These are phyloP conservation scores for Caerostris extrusa DNA, from an alignment of 1,140 invertebrate genomes.

Conservation along the genomic window DNA sequence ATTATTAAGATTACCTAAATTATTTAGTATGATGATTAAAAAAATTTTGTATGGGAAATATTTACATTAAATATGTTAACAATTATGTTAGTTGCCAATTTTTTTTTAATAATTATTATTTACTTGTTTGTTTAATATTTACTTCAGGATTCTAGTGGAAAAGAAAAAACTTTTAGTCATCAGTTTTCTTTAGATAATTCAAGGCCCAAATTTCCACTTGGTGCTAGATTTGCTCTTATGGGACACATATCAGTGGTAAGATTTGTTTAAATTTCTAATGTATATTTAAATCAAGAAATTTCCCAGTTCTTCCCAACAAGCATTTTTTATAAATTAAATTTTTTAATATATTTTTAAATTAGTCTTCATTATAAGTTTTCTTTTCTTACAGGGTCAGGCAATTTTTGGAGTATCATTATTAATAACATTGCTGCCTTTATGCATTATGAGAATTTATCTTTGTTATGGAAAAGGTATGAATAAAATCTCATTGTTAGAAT, in stretches of 20 bases:
- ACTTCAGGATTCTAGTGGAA: conserved; percentile 86
- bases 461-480: conserved; percentile 73
- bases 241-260: conserved; percentile 88
- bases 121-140: conserved; percentile 32
- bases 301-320: background rate
- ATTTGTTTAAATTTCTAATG: background rate
- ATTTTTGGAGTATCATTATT: conserved; percentile 65
- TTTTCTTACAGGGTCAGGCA: conserved; percentile 52
- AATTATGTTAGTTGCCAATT: no score
- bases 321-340: background rate
- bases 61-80: no score
- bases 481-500: no score
- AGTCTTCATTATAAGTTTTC: background rate
- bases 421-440: conserved; percentile 63
- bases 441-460: conserved; percentile 56
- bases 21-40: no score
- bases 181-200: conserved; percentile 90
- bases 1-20: no score
- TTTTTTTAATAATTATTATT: no score
- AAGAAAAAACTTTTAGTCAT: conserved; percentile 85
- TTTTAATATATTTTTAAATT: background rate
- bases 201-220: conserved; percentile 85
- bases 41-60: no score
- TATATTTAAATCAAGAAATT: background rate
- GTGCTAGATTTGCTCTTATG: conserved; percentile 87